Conservation (phyloP, 2,888 invertebrate species). For the Rhopalosiphum nymphaeae region DNA sequence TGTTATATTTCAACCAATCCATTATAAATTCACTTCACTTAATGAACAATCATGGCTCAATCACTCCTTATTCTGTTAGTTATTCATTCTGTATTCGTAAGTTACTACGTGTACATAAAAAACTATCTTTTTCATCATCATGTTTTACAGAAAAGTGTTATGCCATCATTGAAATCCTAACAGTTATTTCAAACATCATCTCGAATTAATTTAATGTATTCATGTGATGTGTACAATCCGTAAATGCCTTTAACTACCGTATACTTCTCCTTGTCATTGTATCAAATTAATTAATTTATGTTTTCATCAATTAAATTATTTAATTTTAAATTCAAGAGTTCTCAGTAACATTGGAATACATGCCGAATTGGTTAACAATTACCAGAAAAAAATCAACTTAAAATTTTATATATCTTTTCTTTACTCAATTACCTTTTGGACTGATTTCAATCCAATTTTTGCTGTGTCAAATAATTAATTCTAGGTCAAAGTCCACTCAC, state of each 20-base stretch:
- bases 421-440: background rate
- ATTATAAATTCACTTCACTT: background rate
- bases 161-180: background rate
- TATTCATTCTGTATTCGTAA: background rate
- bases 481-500: background rate
- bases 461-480: background rate
- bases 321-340: background rate
- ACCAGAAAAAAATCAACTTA: background rate
- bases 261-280: background rate
- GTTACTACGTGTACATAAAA: background rate
- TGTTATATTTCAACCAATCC: background rate
- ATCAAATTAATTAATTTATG: background rate
- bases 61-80: background rate
- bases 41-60: background rate
- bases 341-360: background rate
- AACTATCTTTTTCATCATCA: background rate
- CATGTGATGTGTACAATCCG: background rate
- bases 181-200: background rate
- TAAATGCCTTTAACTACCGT: background rate
- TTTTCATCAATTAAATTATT: background rate
- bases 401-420: background rate
- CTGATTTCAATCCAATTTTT: background rate
- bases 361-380: background rate
- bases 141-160: background rate
- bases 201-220: background rate